Evolutionary conservation across 2,888 invertebrate species (phyloP).

Genomic region (Drosophila sordidula): DNA sequence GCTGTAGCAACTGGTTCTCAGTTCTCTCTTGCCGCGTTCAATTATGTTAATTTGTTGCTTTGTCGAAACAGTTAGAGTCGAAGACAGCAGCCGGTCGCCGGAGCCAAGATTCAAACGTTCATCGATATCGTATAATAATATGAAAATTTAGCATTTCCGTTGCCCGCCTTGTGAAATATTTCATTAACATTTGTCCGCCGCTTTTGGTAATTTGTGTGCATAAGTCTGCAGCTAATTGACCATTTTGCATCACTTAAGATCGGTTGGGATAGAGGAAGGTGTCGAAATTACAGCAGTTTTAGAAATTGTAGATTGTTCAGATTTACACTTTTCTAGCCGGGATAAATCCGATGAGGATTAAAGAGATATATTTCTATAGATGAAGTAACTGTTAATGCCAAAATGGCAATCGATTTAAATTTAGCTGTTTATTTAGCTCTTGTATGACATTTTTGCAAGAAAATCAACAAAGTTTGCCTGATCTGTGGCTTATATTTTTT

Average conservation of each 20-base stretch:
- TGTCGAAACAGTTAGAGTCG: slow-evolving; percentile 75
- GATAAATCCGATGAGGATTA: no score
- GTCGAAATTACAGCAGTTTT: slow-evolving; percentile 31
- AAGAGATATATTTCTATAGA: no score
- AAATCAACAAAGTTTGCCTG: no score
- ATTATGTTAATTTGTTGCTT: slow-evolving; percentile 76
- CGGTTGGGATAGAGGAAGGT: slow-evolving; percentile 24
- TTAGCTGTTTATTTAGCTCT: no score
- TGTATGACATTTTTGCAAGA: no score
- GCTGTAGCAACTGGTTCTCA: slow-evolving; percentile 61
- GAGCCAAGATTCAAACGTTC: slow-evolving; percentile 38
- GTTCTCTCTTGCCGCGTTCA: slow-evolving; percentile 66
- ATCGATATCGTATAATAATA: slow-evolving; percentile 77
- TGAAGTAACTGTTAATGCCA: no score
- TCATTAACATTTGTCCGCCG: slow-evolving; percentile 61
- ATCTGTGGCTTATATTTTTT: no score
- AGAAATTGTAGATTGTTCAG: neutral
- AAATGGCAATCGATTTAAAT: no score
- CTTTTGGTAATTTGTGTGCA: slow-evolving; percentile 72
- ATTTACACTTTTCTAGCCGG: no score
- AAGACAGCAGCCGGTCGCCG: slow-evolving; percentile 38
- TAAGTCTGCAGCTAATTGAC: slow-evolving; percentile 58
- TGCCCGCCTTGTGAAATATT: slow-evolving; percentile 69
- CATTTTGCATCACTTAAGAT: slow-evolving; percentile 56
- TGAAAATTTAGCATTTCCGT: slow-evolving; percentile 80